These are phyloP conservation scores for Ammodytes marinus DNA, from an alignment of 2,113 vertebrate species.

Conservation along the genomic window DNA sequence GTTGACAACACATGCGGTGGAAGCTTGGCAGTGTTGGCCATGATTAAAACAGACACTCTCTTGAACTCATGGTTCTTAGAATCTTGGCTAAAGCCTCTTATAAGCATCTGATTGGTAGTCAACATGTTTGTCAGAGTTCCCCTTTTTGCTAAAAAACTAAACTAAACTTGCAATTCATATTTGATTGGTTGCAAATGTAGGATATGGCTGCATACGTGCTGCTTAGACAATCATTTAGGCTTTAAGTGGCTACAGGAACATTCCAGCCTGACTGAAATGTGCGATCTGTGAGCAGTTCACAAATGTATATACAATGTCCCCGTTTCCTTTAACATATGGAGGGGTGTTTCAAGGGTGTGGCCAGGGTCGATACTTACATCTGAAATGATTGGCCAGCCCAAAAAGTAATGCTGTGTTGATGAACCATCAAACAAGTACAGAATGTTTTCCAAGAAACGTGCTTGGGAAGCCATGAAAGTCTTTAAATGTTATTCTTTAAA, in stretches of 20 bases:
- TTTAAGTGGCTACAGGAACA: not conserved
- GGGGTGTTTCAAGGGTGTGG: not conserved
- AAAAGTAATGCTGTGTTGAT: not conserved
- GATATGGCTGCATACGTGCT: not conserved
- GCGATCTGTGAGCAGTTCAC: not conserved
- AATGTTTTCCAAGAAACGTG: not conserved
- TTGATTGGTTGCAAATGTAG: not conserved
- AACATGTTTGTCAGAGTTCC: not conserved
- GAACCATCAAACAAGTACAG: no score
- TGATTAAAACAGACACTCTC: not conserved
- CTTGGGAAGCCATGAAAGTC: not conserved
- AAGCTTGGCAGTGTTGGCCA: not conserved
- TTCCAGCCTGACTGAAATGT: not conserved
- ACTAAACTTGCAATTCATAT: not conserved
- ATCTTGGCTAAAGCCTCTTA: not conserved
- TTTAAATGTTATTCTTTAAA: not conserved
- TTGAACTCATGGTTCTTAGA: not conserved
- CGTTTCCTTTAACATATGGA: not conserved
- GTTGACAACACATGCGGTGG: not conserved
- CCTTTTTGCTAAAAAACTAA: no score
- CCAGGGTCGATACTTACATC: not conserved
- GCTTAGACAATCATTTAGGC: not conserved
- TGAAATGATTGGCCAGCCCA: not conserved
- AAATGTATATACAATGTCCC: not conserved
- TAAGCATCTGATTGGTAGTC: not conserved